These are phyloP conservation scores for Erebia aethiops DNA, from an alignment of 2,888 invertebrate genomes.

Conservation along the genomic window DNA sequence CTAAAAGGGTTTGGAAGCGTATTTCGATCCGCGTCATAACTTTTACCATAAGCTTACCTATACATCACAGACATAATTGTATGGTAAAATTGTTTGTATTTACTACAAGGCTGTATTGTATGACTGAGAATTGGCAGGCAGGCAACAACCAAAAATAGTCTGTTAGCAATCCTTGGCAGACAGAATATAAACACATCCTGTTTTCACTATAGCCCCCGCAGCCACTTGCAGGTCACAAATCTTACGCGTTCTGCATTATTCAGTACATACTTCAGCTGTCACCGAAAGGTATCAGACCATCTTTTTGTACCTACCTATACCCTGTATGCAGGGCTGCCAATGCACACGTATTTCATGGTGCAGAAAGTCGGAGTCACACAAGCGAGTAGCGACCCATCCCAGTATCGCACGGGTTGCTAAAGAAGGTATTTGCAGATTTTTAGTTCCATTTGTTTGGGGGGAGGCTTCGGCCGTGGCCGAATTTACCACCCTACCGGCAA, in stretches of 20 bases:
- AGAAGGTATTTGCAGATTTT: too few relatives aligned
- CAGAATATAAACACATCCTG: constrained; percentile 40
- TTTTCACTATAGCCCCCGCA: constrained; percentile 40
- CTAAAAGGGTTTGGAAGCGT: too few relatives aligned
- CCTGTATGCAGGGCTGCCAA: background rate
- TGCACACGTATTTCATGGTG: background rate
- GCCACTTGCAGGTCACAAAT: constrained; percentile 37
- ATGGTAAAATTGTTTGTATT: background rate
- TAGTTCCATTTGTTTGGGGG: too few relatives aligned
- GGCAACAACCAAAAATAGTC: background rate
- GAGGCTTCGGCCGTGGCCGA: too few relatives aligned
- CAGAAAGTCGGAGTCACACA: background rate
- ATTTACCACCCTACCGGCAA: too few relatives aligned
- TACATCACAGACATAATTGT: background rate
- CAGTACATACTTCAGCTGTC: constrained; percentile 30
- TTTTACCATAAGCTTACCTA: too few relatives aligned
- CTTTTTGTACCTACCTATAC: background rate
- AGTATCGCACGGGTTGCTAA: too few relatives aligned
- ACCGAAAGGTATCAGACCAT: constrained; percentile 21
- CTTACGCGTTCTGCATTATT: constrained; percentile 34
- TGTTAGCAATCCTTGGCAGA: constrained; percentile 19
- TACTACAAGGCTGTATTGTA: too few relatives aligned
- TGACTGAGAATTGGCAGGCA: background rate
- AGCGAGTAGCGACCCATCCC: too few relatives aligned
- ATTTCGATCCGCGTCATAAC: too few relatives aligned